These are phyloP conservation scores for Eumacrocentrus americanus DNA, from an alignment of 2,888 invertebrate genomes.

Conservation along the genomic window DNA sequence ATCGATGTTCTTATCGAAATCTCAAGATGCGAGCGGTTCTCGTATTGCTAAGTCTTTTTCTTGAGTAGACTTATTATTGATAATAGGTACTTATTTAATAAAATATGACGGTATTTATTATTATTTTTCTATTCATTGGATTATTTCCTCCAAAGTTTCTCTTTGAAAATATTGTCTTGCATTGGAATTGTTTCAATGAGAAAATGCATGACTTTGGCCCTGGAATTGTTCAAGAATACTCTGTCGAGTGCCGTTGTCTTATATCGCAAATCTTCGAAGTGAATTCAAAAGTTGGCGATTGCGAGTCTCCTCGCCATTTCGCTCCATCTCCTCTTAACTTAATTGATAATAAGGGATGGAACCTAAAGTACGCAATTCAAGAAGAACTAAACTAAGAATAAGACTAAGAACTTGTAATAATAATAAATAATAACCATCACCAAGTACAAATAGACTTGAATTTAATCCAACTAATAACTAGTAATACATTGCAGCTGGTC, in stretches of 20 bases:
- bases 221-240: not conserved
- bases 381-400: conserved; percentile 11
- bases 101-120: too few relatives aligned
- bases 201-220: conserved; percentile 2
- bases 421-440: conserved; percentile 9
- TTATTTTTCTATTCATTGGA: not conserved
- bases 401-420: not conserved
- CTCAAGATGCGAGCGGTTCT: not conserved
- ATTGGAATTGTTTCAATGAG: conserved; percentile 8
- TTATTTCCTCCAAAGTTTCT: too few relatives aligned
- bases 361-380: conserved; percentile 1
- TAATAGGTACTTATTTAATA: too few relatives aligned
- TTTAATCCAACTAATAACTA: conserved; percentile 24
- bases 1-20: not conserved
- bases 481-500: conserved; percentile 25
- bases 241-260: not conserved
- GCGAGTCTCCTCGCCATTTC: conserved; percentile 26
- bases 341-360: conserved; percentile 33
- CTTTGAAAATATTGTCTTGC: not conserved
- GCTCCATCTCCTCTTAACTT: conserved; percentile 30
- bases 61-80: not conserved
- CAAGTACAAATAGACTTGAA: conserved; percentile 10
- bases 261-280: conserved; percentile 4
- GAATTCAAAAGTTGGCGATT: conserved; percentile 33
- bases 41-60: not conserved